Percentiles rank a stretch among this genome's conserved stretches.
Conservation (phyloP, 2,113 vertebrate species). For the Alligator sinensis region DNA sequence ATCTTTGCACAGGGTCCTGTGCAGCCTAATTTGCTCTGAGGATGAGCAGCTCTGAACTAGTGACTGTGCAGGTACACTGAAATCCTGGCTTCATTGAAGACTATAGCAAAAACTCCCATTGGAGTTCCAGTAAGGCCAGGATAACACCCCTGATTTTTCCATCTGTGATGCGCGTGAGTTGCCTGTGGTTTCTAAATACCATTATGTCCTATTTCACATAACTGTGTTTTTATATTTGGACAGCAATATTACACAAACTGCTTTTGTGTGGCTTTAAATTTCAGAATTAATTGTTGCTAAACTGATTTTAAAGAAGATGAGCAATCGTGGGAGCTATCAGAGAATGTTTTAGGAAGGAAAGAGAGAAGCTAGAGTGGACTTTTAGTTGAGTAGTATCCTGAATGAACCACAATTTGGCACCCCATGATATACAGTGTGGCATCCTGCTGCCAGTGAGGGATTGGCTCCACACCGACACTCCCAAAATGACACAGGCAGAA, state of each 20-base stretch:
- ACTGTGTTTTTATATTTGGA: neutral
- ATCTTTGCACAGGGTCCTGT: neutral
- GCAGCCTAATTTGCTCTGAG: neutral
- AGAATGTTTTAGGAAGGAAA: neutral
- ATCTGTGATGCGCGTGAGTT: too few relatives aligned
- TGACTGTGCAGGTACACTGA: neutral
- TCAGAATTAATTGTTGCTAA: neutral
- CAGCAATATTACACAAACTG: neutral
- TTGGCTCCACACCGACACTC: neutral
- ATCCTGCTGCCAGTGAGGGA: neutral
- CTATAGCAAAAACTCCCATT: too few relatives aligned
- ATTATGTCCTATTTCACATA: too few relatives aligned
- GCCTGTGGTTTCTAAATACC: too few relatives aligned
- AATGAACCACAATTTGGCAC: accelerated
- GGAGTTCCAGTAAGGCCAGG: too few relatives aligned
- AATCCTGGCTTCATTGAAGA: neutral
- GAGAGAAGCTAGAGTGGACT: neutral
- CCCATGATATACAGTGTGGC: neutral
- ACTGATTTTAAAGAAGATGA: neutral
- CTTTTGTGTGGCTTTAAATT: neutral
- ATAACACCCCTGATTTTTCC: too few relatives aligned
- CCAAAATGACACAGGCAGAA: neutral
- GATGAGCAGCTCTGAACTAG: neutral
- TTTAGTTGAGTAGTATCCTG: neutral
- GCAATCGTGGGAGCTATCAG: neutral